Evolutionary conservation across 2,113 vertebrate genomes (phyloP), one percentile per base, ranked within the genome.

Genomic region (Cyprinodon brontotheroides): DNA sequence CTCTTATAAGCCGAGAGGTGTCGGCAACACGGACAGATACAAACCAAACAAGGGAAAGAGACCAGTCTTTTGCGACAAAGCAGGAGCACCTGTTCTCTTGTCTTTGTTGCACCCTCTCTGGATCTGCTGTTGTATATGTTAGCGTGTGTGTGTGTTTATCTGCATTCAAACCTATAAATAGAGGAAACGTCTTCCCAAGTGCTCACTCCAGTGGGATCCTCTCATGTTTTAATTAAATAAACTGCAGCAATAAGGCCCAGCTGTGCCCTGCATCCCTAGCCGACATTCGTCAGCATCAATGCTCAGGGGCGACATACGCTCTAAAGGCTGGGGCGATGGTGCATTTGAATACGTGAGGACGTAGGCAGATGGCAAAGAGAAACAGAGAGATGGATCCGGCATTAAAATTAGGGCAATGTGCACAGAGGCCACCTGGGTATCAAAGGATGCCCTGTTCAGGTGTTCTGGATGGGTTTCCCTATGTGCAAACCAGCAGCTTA

Each of bases 181-280:
- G 89, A 79, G 70, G 39, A 77, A 83, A 87, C 82, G 87, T 89
- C 84, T 89, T 90, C 87, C 79, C 84, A 82, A 64, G 80, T 15
- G 60, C 75, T 78, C 61, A 22, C 79, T 90, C 87, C 86, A 47
- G 81, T 79, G 88, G 91, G 91, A 94, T 92, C 84, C 89, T 88
- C 83, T 88, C 78, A 82, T 90, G 86, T 90, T 92, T 92, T 92
- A 93, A 94, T 93, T 92, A 93, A 93, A 92, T 92, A 93, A 89
- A 91, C 87, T 86, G 70, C 82, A 82, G 86, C 86, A 73, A 91
- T 91, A 80, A 71, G 66, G 85, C 89, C 86, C 92, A 93, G 92
- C 91, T 93, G 92, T 89, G 92, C 79, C 82, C 84, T 77, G 82
- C 77, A 86, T 91, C 86, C 75, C 76, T 80, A 77, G 82, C 66